These are phyloP conservation scores for Leucosticte australis DNA, from an alignment of 2,113 vertebrate genomes.

Conservation along the genomic window DNA sequence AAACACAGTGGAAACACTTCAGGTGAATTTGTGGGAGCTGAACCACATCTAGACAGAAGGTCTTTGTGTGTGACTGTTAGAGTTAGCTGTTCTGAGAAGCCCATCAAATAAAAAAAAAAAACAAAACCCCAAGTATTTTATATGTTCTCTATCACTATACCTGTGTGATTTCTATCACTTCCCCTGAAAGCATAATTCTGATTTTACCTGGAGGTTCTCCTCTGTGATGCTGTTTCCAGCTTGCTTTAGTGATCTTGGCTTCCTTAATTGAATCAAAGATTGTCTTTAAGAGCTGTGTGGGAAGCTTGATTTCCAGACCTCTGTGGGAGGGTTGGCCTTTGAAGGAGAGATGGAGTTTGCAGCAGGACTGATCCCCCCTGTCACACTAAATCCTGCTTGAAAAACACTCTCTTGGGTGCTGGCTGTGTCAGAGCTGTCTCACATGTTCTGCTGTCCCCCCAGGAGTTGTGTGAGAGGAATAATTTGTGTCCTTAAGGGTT, in stretches of 20 bases:
- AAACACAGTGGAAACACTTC: not conserved
- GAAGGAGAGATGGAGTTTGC: not conserved
- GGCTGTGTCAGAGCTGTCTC: not conserved
- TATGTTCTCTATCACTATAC: not conserved
- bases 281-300: not conserved
- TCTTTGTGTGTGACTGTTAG: not conserved
- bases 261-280: not conserved
- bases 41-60: not conserved
- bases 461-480: not conserved
- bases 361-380: not conserved
- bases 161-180: not conserved
- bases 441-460: not conserved
- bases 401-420: not conserved
- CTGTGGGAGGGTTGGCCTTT: not conserved
- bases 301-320: not conserved
- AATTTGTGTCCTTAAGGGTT: not conserved
- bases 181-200: not conserved
- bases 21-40: not conserved
- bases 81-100: not conserved
- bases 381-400: not conserved
- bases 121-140: accelerated
- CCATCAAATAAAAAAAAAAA: not conserved
- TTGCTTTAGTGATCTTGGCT: not conserved
- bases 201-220: not conserved
- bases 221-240: not conserved